Evolutionary conservation across 2,888 invertebrate species (phyloP).

Genomic region (Dinocampus coccinellae): DNA sequence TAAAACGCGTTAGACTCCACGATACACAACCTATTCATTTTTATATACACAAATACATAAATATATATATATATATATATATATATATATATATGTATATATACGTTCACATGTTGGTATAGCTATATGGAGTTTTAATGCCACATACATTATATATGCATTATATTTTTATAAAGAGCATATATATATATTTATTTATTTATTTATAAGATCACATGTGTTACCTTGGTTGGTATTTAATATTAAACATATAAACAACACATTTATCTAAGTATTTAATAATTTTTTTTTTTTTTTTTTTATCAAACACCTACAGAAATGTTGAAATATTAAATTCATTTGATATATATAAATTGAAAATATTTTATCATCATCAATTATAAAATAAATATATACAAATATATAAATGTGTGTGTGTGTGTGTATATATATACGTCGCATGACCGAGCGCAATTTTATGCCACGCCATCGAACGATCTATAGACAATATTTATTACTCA

Average conservation of each 20-base stretch:
- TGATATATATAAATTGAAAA: neutral
- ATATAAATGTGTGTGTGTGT: neutral
- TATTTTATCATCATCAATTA: slow-evolving; percentile 13
- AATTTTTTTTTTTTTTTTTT: neutral
- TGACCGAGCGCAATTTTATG: slow-evolving; percentile 19
- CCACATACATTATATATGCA: slow-evolving; percentile 2
- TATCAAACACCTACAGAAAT: slow-evolving; percentile 19
- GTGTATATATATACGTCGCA: slow-evolving; percentile 9
- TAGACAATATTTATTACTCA: slow-evolving; percentile 12
- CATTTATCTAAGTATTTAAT: slow-evolving; percentile 29
- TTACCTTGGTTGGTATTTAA: neutral
- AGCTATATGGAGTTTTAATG: slow-evolving; percentile 22
- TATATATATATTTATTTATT: too few species aligned
- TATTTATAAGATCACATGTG: slow-evolving; percentile 14
- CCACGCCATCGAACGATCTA: slow-evolving; percentile 13
- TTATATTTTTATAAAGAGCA: neutral
- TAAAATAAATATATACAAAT: neutral
- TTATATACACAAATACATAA: too few species aligned
- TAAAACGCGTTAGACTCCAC: slow-evolving; percentile 15
- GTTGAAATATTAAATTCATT: neutral
- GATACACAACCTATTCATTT: neutral
- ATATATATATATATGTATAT: neutral
- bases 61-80: neutral
- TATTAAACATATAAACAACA: neutral
- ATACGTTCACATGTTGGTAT: slow-evolving; percentile 27